These are phyloP conservation scores for Lithophane ornitopus DNA, from an alignment of 2,888 invertebrate genomes.

Conservation along the genomic window DNA sequence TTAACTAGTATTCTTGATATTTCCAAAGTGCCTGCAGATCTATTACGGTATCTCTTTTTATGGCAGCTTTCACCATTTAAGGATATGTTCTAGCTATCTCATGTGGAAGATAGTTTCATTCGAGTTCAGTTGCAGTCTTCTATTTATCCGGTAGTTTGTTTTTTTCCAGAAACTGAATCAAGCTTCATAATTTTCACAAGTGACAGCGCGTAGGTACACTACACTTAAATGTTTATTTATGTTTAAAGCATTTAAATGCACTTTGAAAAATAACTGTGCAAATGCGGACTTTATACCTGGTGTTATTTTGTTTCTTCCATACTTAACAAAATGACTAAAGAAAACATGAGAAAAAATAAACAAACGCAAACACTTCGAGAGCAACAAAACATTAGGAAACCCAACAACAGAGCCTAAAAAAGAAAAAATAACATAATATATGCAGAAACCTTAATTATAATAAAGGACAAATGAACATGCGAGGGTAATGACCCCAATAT, in stretches of 20 bases:
- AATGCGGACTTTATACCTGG: not conserved
- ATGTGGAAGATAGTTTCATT: not conserved
- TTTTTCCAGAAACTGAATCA: not conserved
- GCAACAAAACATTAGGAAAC: not conserved
- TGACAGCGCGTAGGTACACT: not conserved
- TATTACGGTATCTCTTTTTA: not conserved
- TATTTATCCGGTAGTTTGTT: not conserved
- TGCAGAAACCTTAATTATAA: not conserved
- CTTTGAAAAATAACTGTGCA: not conserved
- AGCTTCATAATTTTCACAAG: not conserved
- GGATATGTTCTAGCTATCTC: not conserved
- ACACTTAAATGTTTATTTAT: not conserved
- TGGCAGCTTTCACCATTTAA: not conserved
- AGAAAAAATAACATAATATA: not conserved
- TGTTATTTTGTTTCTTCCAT: not conserved
- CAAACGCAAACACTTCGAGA: not conserved
- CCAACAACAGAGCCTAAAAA: not conserved
- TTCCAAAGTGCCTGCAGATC: not conserved
- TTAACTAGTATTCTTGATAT: not conserved
- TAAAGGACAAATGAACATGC: constrained; percentile 5
- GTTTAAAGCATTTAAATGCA: not conserved
- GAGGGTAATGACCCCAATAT: not conserved
- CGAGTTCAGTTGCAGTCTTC: not conserved
- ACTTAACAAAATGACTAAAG: not conserved
- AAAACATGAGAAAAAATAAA: not conserved